Percentiles rank a stretch among this genome's conserved stretches.
Evolutionary conservation across 2,113 vertebrate species (phyloP).

Genomic region (Halichoeres trimaculatus): DNA sequence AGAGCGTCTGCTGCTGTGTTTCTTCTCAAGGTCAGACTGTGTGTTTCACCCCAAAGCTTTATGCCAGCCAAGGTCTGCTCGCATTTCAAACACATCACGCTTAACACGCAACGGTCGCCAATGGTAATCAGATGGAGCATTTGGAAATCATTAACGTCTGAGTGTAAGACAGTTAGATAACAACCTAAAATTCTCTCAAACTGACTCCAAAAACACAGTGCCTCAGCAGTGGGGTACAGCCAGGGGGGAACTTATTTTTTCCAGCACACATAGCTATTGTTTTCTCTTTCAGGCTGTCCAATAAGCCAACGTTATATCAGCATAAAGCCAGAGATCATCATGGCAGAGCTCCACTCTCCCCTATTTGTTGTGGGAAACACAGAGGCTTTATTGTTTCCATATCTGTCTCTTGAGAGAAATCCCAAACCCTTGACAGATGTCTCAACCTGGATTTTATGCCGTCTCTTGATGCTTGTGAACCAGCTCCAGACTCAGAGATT

Average conservation of each 20-base stretch:
- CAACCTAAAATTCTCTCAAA: slow-evolving; percentile 53
- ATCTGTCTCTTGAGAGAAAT: slow-evolving; percentile 54
- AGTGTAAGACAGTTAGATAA: slow-evolving; percentile 64
- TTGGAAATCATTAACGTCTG: slow-evolving; percentile 78
- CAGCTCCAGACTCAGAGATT: slow-evolving; percentile 22
- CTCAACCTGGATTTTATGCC: slow-evolving; percentile 40
- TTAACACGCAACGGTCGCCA: slow-evolving; percentile 56
- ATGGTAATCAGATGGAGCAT: slow-evolving; percentile 73
- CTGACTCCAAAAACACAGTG: slow-evolving; percentile 50
- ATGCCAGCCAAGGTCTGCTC: slow-evolving; percentile 51
- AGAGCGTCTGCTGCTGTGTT: slow-evolving; percentile 13
- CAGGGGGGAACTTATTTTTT: background rate
- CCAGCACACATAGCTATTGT: slow-evolving; percentile 67
- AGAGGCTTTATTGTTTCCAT: slow-evolving; percentile 58
- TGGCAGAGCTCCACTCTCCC: slow-evolving; percentile 29
- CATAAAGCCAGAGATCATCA: slow-evolving; percentile 45
- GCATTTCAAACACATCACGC: slow-evolving; percentile 60
- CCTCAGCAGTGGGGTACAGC: slow-evolving; percentile 55
- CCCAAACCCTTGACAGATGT: slow-evolving; percentile 43
- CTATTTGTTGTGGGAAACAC: slow-evolving; percentile 47
- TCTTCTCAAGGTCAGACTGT: slow-evolving; percentile 48
- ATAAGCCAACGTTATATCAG: slow-evolving; percentile 41
- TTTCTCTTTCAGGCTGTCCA: slow-evolving; percentile 46
- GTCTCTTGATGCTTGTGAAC: slow-evolving; percentile 31
- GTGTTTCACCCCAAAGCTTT: slow-evolving; percentile 32